Base-by-base conservation (phyloP, 2,113 vertebrate species). In the Percina caprodes region DNA sequence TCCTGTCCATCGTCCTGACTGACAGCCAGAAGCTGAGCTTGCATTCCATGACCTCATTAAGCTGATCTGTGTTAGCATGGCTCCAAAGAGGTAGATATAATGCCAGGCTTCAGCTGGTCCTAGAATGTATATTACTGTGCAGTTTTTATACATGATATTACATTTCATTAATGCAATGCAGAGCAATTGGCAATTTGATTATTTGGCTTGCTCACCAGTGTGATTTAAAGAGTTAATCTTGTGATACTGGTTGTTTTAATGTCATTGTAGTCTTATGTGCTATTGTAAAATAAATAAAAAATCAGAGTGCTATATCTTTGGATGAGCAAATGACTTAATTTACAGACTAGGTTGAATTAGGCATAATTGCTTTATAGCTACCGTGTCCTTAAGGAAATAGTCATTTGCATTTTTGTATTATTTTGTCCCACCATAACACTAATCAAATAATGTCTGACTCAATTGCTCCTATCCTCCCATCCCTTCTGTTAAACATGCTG, bases 41-140 rank as follows among this genome's bases (percentile, higher is more conserved):
- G 79, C 75, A 77, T 85, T 80, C 85, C 85, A 82, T 79, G 82
- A 77, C 85, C 79, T 77, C 79, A 71, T 87, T 87, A 85, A 77
- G 69, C 56, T 70, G 79, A 79, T 77, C 67, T 68, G 60, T 86
- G 83, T 82, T 70, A 89, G 74, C 56, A 55, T 60, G 67, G n/a
- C 66, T 76, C 75, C 56, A 81, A 55, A 49, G 49, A 60, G 15
- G 33, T n/a, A 74, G 42, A 80, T 39, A 59, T 72, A 48, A 67
- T 46, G 65, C 62, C 15, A 21, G 63, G 33, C 14, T 71, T 74
- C 46, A 74, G 55, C 35, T 56, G 23, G 33, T 67, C 33, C 26
- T 26, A 42, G 59, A 18, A 63, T 67, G 14, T n/a, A n/a, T 23
- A 60, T 26, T 23, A 26, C 30, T 49, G 15, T 42, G 3, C 39